A percentile compares a stretch with the other conserved stretches of the same genome.
phyloP scores from a whole-genome alignment of 2,113 vertebrate species.

The Bos javanicus region DNA sequence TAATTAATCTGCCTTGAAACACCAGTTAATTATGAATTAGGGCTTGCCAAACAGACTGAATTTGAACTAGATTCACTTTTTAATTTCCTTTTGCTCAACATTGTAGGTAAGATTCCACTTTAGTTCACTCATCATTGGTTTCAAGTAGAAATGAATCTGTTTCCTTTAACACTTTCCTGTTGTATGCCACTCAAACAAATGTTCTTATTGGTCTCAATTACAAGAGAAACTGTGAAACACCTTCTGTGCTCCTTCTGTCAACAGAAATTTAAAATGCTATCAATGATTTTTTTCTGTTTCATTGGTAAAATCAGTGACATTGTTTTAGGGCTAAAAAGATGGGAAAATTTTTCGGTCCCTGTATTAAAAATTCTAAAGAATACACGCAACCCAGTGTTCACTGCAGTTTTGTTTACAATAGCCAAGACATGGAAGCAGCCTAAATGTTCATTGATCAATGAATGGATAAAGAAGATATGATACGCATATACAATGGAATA shows the following conservation, averaged over 20 bases:
- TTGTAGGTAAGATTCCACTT: not conserved
- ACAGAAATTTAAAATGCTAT: not conserved
- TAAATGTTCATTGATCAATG: not conserved
- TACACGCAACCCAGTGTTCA: not conserved
- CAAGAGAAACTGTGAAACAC: not conserved
- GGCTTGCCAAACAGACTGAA: slow-evolving; percentile 46
- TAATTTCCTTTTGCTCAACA: slow-evolving; percentile 9
- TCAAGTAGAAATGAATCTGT: not conserved
- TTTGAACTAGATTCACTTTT: slow-evolving; percentile 46
- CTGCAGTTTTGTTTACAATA: not conserved
- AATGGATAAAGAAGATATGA: not conserved
- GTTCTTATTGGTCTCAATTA: not conserved
- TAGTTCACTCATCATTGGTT: not conserved
- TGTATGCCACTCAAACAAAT: not conserved
- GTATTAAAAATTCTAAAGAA: not conserved
- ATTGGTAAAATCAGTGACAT: not conserved
- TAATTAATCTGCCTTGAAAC: slow-evolving; percentile 58
- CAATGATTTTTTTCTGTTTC: not conserved
- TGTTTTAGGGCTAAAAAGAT: not conserved
- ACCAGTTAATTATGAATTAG: slow-evolving; percentile 54
- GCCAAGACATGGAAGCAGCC: not conserved
- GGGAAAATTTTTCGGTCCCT: not conserved
- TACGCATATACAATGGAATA: too few relatives aligned
- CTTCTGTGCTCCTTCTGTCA: not conserved
- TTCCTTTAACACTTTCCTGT: not conserved